Evolutionary conservation across 2,797 vertebrate genomes (phyloP), one percentile per base, ranked within the genome.

Genomic region (Melanotaenia nigrans): DNA sequence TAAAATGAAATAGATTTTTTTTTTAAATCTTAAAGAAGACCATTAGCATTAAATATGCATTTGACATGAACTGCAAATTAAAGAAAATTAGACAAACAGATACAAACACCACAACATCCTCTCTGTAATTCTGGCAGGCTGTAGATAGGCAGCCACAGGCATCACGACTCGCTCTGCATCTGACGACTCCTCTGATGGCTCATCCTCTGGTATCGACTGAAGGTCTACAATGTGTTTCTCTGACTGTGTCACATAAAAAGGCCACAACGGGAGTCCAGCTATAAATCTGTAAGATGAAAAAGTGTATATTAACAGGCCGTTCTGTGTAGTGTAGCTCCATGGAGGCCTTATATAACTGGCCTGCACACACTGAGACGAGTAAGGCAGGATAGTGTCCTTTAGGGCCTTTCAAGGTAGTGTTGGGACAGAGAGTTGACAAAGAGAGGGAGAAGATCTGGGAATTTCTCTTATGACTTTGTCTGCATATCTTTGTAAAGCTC

Each of bases 351-450:
- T 36, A 62, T 80, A 90, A 89, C 71, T 55, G 65, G 63, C 42
- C 42, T 0, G 1, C 58, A 59, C 68, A 65, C 25, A n/a, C 57
- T 68, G 67, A 77, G 68, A 78, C 45, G 68, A 38, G 30, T 33
- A 68, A 71, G 38, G 36, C 73, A 67, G 62, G 25, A 75, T 68
- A 1, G 42, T 32, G 71, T 82, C 87, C 78, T 79, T 78, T 35
- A 36, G 73, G 77, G 81, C 58, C 40, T 73, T 76, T 87, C 75
- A 90, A 87, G 88, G 89, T 90, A 80, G 87, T 74, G 47, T 59
- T 3, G 1, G 49, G 66, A 65, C 47, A 20, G 35, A 61, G 61
- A 68, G 57, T 63, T 22, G 28, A 42, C 32, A 40, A 57, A 75
- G 61, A 22, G 62, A 68, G n/a, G 55, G 30, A 38, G 30, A 63